A percentile compares a stretch with the other conserved stretches of the same genome.
These are phyloP conservation scores for Hippoglossus stenolepis DNA, from an alignment of 2,113 vertebrate species.

Conservation along the genomic window DNA sequence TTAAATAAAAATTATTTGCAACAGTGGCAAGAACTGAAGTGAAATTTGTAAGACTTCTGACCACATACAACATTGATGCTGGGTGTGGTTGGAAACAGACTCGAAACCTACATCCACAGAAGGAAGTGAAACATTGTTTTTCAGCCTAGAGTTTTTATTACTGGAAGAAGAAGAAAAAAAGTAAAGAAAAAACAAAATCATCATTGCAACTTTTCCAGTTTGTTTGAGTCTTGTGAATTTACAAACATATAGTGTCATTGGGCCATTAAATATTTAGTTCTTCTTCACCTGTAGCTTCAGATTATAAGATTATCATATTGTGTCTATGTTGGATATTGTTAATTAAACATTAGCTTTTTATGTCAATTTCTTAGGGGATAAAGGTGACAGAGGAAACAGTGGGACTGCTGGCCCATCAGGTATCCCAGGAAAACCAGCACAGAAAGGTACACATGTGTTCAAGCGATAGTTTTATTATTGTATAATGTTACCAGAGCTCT, in stretches of 20 bases:
- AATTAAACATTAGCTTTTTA: neutral
- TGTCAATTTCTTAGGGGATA: conserved; percentile 84
- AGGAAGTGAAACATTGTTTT: neutral
- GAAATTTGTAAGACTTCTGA: neutral
- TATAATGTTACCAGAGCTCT: conserved; percentile 24
- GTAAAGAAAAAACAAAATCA: neutral
- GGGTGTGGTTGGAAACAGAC: neutral
- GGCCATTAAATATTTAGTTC: too few species aligned
- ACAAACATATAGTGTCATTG: neutral
- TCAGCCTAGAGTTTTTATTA: too few species aligned
- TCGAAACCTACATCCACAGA: neutral
- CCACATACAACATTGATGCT: neutral
- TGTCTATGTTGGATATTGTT: neutral
- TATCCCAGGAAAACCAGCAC: conserved; percentile 90
- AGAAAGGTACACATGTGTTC: conserved; percentile 83
- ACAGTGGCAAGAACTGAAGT: neutral
- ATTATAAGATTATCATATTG: neutral
- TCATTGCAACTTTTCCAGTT: neutral
- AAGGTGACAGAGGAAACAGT: conserved; percentile 89
- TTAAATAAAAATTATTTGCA: neutral
- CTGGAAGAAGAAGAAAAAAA: too few species aligned
- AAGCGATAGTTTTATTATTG: neutral
- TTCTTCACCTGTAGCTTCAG: neutral
- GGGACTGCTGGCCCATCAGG: conserved; percentile 86
- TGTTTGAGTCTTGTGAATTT: neutral